phyloP scores from a whole-genome alignment of 64 coral and sea anemone species.

The Astreopora myriophthalma region DNA sequence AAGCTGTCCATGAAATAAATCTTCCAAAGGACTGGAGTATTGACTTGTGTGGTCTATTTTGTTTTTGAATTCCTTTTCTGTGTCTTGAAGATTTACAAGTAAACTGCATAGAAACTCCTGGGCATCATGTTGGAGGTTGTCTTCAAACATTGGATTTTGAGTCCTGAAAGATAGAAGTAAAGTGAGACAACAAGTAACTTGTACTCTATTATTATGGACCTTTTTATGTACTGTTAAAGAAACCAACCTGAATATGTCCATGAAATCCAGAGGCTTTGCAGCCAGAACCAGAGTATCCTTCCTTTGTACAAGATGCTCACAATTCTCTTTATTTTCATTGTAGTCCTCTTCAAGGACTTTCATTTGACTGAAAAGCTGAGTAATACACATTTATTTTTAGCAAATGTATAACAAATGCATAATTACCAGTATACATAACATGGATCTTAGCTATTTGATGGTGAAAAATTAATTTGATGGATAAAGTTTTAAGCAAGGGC shows the following conservation, averaged over 20 bases:
- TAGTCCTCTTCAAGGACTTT: slow-evolving; percentile 76
- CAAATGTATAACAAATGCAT: too few species aligned
- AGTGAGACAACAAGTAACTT: not conserved
- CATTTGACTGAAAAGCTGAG: slow-evolving; percentile 85
- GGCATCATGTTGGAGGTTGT: slow-evolving; percentile 91
- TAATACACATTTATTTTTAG: not conserved
- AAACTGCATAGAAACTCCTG: slow-evolving; percentile 94
- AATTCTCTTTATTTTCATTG: slow-evolving; percentile 66
- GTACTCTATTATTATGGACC: not conserved
- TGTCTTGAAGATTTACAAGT: slow-evolving; percentile 83
- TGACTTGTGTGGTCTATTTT: not conserved
- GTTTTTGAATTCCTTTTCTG: slow-evolving; percentile 58
- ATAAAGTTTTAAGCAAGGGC: too few species aligned
- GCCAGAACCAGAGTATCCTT: slow-evolving; percentile 72
- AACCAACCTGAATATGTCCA: slow-evolving; percentile 88
- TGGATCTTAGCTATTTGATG: too few species aligned
- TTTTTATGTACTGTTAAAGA: too few species aligned
- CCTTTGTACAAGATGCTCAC: slow-evolving; percentile 56
- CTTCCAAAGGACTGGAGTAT: slow-evolving; percentile 41
- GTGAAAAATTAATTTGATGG: too few species aligned
- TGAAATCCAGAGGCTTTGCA: slow-evolving; percentile 77
- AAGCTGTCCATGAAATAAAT: slow-evolving; percentile 88
- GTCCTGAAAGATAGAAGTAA: slow-evolving; percentile 32
- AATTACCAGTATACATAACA: too few species aligned
- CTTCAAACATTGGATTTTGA: slow-evolving; percentile 80